These are phyloP conservation scores for Acrobasis repandana DNA, from an alignment of 2,888 invertebrate species.

Conservation along the genomic window DNA sequence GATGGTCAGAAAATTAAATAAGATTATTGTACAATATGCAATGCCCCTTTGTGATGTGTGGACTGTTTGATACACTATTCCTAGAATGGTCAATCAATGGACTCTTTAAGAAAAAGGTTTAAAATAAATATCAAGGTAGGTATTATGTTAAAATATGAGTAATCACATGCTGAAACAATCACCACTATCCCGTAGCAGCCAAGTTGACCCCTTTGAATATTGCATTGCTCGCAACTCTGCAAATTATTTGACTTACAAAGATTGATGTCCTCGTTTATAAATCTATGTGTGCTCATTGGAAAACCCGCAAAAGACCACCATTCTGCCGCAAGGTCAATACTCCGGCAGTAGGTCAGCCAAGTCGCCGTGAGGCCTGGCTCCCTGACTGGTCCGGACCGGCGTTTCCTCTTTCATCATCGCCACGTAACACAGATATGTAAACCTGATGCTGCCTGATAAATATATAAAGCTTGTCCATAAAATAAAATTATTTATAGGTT, in stretches of 20 bases:
- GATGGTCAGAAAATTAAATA: no score
- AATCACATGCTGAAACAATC: no score
- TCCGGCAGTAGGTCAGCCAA: conserved; percentile 69
- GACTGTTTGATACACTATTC: no score
- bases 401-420: conserved; percentile 30
- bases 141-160: no score
- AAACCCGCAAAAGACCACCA: conserved; percentile 9
- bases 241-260: conserved; percentile 9
- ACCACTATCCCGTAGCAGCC: no score
- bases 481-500: background rate
- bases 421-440: conserved; percentile 16
- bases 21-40: no score
- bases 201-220: no score
- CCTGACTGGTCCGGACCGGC: conserved; percentile 39
- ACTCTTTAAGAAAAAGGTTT: no score
- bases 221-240: background rate
- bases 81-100: no score
- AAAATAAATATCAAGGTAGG: no score
- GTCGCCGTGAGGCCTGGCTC: conserved; percentile 47
- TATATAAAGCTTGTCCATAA: background rate
- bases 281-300: conserved; percentile 2
- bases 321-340: conserved; percentile 59
- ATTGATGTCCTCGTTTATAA: conserved; percentile 1
- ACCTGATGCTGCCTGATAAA: conserved; percentile 1
- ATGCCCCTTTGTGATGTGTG: no score